These are phyloP conservation scores for Diaperis boleti DNA, from an alignment of 2,888 invertebrate species.

Conservation along the genomic window DNA sequence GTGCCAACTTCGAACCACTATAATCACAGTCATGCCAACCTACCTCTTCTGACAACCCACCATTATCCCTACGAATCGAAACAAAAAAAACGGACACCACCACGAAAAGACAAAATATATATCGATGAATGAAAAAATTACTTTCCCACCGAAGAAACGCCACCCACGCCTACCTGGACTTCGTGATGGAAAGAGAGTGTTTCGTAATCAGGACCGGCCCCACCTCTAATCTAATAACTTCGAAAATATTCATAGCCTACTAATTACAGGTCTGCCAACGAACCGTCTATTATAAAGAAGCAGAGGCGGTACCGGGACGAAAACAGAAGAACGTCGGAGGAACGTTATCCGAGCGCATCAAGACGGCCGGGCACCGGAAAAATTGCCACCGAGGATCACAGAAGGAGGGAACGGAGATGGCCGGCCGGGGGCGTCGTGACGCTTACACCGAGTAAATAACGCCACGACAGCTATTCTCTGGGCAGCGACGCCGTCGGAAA, in stretches of 20 bases:
- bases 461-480: too few relatives aligned
- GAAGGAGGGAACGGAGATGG: neutral
- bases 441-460: too few relatives aligned
- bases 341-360: slow-evolving; percentile 28
- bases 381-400: slow-evolving; percentile 33
- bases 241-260: slow-evolving; percentile 62
- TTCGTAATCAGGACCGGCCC: slow-evolving; percentile 25
- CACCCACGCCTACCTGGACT: slow-evolving; percentile 13
- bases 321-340: slow-evolving; percentile 35
- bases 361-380: slow-evolving; percentile 33
- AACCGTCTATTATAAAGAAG: slow-evolving; percentile 65
- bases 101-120: too few relatives aligned
- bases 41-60: slow-evolving; percentile 47
- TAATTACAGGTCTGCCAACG: slow-evolving; percentile 62
- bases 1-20: slow-evolving; percentile 49
- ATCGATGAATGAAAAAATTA: neutral
- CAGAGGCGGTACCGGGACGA: slow-evolving; percentile 57
- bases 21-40: slow-evolving; percentile 51
- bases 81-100: neutral
- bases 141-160: neutral
- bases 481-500: too few relatives aligned
- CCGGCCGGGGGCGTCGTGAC: neutral
- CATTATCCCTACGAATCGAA: slow-evolving; percentile 38
- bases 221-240: slow-evolving; percentile 58
- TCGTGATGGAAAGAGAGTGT: slow-evolving; percentile 12